These are phyloP conservation scores for Lasioglossum albipes DNA, from an alignment of 1,140 invertebrate genomes.

Conservation along the genomic window DNA sequence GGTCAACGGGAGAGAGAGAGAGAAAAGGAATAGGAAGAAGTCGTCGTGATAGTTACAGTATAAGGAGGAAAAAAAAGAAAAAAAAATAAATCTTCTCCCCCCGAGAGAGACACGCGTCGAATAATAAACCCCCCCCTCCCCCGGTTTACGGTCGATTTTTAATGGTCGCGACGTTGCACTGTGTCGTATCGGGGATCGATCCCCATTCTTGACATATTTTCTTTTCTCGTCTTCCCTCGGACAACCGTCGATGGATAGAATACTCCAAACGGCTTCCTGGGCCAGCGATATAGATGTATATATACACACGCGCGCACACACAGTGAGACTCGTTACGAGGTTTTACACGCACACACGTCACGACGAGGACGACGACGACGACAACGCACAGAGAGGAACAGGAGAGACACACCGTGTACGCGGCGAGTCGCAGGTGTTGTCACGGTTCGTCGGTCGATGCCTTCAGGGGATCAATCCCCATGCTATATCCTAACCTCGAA, in stretches of 20 bases:
- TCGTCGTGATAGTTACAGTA: no score
- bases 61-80: no score
- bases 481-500: conserved; percentile 60
- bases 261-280: conserved; percentile 49
- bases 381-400: neutral
- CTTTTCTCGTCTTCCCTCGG: conserved; percentile 33
- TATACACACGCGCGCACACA: conserved; percentile 44
- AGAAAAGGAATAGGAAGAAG: no score
- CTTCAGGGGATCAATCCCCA: conserved; percentile 58
- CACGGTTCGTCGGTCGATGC: conserved; percentile 61
- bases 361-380: no score
- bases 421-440: conserved; percentile 51
- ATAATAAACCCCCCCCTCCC: neutral
- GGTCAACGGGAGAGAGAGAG: neutral
- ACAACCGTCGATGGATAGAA: conserved; percentile 30
- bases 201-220: conserved; percentile 55
- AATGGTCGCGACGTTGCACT: conserved; percentile 32
- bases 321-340: conserved; percentile 46
- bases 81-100: conserved; percentile 12
- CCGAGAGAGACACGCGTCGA: conserved; percentile 8
- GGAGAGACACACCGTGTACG: conserved; percentile 9
- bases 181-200: conserved; percentile 55
- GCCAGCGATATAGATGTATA: conserved; percentile 34
- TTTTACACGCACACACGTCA: conserved; percentile 54
- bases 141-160: conserved; percentile 12